These are phyloP conservation scores for Drosophila eugracilis DNA, from an alignment of 1,140 invertebrate species.

Conservation along the genomic window DNA sequence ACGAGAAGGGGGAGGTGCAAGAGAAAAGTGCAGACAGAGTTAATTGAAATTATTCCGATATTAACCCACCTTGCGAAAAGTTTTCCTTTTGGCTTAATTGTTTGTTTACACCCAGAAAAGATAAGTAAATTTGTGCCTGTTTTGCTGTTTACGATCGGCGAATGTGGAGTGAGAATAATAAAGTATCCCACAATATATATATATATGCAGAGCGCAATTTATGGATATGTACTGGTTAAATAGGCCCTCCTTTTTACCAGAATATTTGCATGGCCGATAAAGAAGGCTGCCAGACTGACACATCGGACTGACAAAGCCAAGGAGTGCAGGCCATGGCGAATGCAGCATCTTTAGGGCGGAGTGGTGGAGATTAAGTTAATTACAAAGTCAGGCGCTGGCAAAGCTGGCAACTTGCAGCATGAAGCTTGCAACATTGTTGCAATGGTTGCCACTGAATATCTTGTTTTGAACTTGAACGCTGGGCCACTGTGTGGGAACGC, in stretches of 20 bases:
- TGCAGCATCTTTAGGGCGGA: slow-evolving; percentile 10
- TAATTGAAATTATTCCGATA: slow-evolving; percentile 36
- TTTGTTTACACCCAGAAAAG: slow-evolving; percentile 30
- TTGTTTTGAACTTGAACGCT: slow-evolving; percentile 30
- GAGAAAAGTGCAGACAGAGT: too few relatives aligned
- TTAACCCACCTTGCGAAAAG: slow-evolving; percentile 30
- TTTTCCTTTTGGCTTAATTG: slow-evolving; percentile 47
- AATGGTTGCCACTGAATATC: slow-evolving; percentile 13
- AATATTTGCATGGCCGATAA: slow-evolving; percentile 32
- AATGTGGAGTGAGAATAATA: slow-evolving; percentile 13
- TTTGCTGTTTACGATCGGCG: slow-evolving; percentile 21
- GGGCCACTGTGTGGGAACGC: slow-evolving; percentile 24
- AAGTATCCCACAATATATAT: slow-evolving; percentile 43
- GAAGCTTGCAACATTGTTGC: slow-evolving; percentile 33
- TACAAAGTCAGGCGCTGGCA: slow-evolving; percentile 14
- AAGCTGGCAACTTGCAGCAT: slow-evolving; percentile 9
- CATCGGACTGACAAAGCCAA: slow-evolving; percentile 27
- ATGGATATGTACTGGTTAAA: slow-evolving; percentile 20
- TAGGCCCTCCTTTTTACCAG: background rate
- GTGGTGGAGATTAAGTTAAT: slow-evolving; percentile 42
- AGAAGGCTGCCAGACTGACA: slow-evolving; percentile 5
- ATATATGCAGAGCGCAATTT: slow-evolving; percentile 32
- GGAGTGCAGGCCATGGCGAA: slow-evolving; percentile 20
- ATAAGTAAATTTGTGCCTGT: slow-evolving; percentile 41
- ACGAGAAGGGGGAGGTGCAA: too few relatives aligned